phyloP scores from a whole-genome alignment of 53 echinoderm and acorn worm genomes.

The Astropecten irregularis region DNA sequence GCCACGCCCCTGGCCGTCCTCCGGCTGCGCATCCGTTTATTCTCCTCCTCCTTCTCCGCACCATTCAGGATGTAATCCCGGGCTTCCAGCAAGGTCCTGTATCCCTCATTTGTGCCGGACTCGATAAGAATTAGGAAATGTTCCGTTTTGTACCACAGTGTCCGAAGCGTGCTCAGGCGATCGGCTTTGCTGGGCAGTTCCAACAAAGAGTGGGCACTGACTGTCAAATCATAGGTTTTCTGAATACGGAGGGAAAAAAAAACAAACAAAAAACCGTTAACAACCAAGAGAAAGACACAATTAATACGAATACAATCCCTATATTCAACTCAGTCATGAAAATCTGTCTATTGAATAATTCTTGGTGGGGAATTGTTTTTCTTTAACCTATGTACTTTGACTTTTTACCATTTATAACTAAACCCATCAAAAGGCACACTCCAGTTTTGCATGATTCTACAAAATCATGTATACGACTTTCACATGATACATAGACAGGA shows the following conservation, averaged over 20 bases:
- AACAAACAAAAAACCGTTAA: not conserved
- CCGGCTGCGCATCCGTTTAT: not conserved
- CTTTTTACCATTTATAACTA: no score
- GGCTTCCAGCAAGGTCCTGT: slow-evolving; percentile 73
- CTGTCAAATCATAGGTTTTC: slow-evolving; percentile 74
- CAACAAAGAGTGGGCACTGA: slow-evolving; percentile 79
- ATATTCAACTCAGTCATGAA: no score
- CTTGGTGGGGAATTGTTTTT: no score
- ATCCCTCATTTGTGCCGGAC: slow-evolving; percentile 89
- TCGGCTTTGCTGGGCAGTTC: slow-evolving; percentile 77
- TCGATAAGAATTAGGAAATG: slow-evolving; percentile 86
- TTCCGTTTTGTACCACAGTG: slow-evolving; percentile 80
- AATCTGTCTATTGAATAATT: no score
- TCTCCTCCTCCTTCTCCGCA: slow-evolving; percentile 10
- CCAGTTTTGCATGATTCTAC: no score
- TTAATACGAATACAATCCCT: no score
- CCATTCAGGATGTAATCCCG: slow-evolving; percentile 74
- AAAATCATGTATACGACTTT: no score
- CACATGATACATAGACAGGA: no score
- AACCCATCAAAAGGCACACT: no score
- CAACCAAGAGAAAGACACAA: no score
- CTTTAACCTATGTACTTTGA: no score
- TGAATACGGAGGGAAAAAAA: slow-evolving; percentile 30
- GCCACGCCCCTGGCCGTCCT: not conserved
- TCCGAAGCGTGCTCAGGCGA: slow-evolving; percentile 69